Evolutionary conservation across 1,140 invertebrate species (phyloP).

Genomic region (Musca domestica): DNA sequence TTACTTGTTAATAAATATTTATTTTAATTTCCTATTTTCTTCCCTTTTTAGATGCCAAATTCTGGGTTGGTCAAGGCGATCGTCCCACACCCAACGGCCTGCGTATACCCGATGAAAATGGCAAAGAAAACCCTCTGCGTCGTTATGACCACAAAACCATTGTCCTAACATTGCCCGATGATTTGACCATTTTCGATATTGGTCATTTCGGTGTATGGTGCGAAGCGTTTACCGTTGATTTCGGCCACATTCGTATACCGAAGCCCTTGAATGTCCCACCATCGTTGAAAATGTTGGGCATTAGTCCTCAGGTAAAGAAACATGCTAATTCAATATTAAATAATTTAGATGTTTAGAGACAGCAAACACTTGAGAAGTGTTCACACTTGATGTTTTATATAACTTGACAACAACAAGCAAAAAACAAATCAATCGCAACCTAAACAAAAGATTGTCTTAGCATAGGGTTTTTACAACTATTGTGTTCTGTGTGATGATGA

Average conservation of each 20-base stretch:
- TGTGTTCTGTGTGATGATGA: too few relatives aligned
- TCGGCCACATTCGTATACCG: constrained; percentile 80
- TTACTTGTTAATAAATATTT: too few relatives aligned
- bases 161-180: constrained; percentile 78
- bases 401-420: constrained; percentile 9
- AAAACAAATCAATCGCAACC: neutral
- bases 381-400: neutral
- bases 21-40: neutral
- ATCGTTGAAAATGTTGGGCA: constrained; percentile 87
- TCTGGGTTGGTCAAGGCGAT: constrained; percentile 81
- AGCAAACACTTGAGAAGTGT: constrained; percentile 10
- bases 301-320: constrained; percentile 82
- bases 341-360: constrained; percentile 18
- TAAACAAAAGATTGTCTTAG: neutral
- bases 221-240: constrained; percentile 85
- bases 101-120: constrained; percentile 84
- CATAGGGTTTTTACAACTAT: too few relatives aligned
- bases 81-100: constrained; percentile 76
- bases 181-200: constrained; percentile 78
- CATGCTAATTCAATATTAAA: constrained; percentile 42
- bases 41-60: constrained; percentile 74
- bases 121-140: constrained; percentile 73
- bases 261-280: constrained; percentile 78
- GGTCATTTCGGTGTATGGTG: constrained; percentile 86
- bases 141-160: constrained; percentile 82